A percentile compares a stretch with the other conserved stretches of the same genome.
phyloP scores from a whole-genome alignment of 2,797 vertebrate genomes.

The Melanotaenia boesemani region DNA sequence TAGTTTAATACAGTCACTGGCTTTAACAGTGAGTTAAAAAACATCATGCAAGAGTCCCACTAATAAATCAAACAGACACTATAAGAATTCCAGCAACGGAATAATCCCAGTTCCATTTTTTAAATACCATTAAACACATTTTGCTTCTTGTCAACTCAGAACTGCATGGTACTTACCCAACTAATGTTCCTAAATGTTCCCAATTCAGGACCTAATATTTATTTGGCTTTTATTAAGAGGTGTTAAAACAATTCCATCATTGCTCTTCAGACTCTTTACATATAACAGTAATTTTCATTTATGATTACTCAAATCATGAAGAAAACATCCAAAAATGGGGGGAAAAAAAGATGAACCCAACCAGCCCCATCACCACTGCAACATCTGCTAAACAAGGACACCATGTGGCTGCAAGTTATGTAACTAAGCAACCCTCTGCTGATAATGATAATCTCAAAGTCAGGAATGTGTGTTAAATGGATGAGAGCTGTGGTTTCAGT shows the following conservation, averaged over 20 bases:
- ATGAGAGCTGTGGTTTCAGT: not conserved
- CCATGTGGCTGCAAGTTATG: conserved; percentile 12
- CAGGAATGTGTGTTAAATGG: conserved; percentile 4
- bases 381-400: conserved; percentile 31
- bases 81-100: not conserved
- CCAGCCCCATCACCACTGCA: not conserved
- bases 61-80: not conserved
- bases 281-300: too few relatives aligned
- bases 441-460: not conserved
- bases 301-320: not conserved
- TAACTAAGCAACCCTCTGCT: not conserved
- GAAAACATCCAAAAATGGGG: not conserved
- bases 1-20: not conserved
- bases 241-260: too few relatives aligned
- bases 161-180: conserved; percentile 29
- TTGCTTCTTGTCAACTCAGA: conserved; percentile 9
- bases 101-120: conserved; percentile 31
- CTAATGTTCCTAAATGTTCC: not conserved
- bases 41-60: not conserved
- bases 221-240: too few relatives aligned
- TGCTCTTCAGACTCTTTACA: too few relatives aligned
- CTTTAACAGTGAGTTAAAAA: too few relatives aligned
- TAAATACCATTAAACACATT: not conserved
- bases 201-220: too few relatives aligned
- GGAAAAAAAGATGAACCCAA: not conserved